phyloP scores from a whole-genome alignment of 2,888 invertebrate species.

The Tetragonula carbonaria region DNA sequence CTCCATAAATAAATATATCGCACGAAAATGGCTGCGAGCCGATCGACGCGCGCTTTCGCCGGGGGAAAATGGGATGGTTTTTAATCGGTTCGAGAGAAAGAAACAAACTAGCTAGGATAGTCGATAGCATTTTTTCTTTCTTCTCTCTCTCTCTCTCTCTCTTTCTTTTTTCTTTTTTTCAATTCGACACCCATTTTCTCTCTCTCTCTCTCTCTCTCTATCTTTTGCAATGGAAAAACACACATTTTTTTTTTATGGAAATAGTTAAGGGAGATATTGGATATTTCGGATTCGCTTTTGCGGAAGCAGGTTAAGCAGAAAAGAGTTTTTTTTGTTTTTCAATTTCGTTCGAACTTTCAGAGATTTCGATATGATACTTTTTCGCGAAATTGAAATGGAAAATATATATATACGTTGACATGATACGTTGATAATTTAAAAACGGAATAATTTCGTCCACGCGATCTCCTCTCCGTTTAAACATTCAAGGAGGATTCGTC shows the following conservation, averaged over 20 bases:
- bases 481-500: no score
- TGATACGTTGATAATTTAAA: background rate
- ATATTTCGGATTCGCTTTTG: background rate
- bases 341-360: background rate
- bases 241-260: background rate
- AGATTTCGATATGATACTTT: background rate
- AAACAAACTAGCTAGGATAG: constrained; percentile 22
- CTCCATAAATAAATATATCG: constrained; percentile 66
- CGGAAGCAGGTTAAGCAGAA: background rate
- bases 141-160: no score
- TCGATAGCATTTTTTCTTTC: background rate
- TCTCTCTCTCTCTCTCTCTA: background rate
- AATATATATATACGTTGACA: background rate
- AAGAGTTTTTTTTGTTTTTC: background rate
- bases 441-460: no score
- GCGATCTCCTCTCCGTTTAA: no score
- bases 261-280: constrained; percentile 11
- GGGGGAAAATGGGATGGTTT: background rate
- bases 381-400: background rate
- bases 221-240: constrained; percentile 4
- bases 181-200: background rate
- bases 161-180: background rate
- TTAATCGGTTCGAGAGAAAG: constrained; percentile 40
- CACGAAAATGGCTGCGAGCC: constrained; percentile 45
- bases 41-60: constrained; percentile 2